These are phyloP conservation scores for Gallinago media DNA, from an alignment of 2,113 vertebrate genomes.

Conservation along the genomic window DNA sequence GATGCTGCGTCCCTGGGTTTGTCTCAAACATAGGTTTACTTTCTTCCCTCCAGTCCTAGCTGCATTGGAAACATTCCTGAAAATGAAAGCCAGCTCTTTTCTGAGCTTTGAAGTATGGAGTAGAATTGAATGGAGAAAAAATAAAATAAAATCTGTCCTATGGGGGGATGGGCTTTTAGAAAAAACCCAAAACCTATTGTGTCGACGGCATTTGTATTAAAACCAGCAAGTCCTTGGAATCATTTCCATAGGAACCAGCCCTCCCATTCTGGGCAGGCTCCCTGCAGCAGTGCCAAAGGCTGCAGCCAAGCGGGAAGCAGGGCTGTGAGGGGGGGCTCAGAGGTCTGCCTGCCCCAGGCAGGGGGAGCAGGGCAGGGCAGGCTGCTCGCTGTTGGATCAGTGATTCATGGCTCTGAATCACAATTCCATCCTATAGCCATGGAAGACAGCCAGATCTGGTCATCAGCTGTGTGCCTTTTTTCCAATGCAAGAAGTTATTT, in stretches of 20 bases:
- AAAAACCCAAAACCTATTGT: background rate
- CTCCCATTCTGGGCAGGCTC: background rate
- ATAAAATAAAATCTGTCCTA: background rate
- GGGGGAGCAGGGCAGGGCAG: background rate
- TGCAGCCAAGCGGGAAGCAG: rapidly evolving
- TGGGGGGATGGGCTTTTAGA: slow-evolving; percentile 16
- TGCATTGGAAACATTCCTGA: background rate
- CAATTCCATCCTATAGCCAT: background rate
- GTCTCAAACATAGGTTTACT: background rate
- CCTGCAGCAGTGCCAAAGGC: background rate
- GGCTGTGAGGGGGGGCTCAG: background rate
- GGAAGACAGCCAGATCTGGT: slow-evolving; percentile 11
- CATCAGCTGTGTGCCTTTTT: slow-evolving; percentile 40
- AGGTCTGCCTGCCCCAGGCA: background rate
- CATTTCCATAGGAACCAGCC: slow-evolving; percentile 30
- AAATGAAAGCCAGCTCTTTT: slow-evolving; percentile 28
- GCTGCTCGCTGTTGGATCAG: background rate
- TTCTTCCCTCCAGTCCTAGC: background rate
- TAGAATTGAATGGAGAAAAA: background rate
- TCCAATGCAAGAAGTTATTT: background rate
- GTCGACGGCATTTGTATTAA: background rate
- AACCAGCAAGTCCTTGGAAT: background rate
- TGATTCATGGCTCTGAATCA: slow-evolving; percentile 43
- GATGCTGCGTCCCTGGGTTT: background rate
- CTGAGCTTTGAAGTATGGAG: slow-evolving; percentile 40